A percentile compares a stretch with the other conserved stretches of the same genome.
These are phyloP conservation scores for Phaethon lepturus DNA, from an alignment of 2,113 vertebrate genomes.

Conservation along the genomic window DNA sequence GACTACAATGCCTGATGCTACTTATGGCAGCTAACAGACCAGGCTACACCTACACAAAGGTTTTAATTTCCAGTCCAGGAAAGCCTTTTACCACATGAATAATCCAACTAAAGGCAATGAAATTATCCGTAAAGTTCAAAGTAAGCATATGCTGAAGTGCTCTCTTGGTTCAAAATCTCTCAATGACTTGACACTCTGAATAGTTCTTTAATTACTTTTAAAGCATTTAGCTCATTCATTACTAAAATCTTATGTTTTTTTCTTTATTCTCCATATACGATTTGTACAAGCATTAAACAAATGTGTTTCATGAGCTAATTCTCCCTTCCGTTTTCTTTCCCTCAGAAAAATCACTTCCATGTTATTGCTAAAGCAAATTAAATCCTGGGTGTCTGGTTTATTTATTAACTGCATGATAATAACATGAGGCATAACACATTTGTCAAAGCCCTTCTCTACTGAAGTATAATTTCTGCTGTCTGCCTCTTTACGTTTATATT, in stretches of 20 bases:
- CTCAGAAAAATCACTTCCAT: constrained; percentile 9
- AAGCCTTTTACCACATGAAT: neutral
- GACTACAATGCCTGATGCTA: neutral
- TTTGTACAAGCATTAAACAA: constrained; percentile 13
- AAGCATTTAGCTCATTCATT: neutral
- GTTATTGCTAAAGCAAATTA: constrained; percentile 49
- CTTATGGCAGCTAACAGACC: neutral
- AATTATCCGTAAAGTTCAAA: neutral
- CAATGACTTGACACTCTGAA: neutral
- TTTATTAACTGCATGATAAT: constrained; percentile 56
- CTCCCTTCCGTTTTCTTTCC: neutral
- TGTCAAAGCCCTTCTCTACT: constrained; percentile 13
- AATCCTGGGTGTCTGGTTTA: constrained; percentile 42
- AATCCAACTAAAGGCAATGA: constrained; percentile 3
- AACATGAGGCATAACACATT: constrained; percentile 7
- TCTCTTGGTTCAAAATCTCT: neutral
- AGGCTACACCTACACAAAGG: neutral
- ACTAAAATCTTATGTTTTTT: neutral
- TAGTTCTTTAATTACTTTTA: constrained; percentile 26
- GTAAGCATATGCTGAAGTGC: neutral
- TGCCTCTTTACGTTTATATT: constrained; percentile 18
- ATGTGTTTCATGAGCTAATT: neutral
- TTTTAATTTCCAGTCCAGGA: neutral
- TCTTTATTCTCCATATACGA: neutral
- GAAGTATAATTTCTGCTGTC: constrained; percentile 10